These are phyloP conservation scores for Patella pellucida DNA, from an alignment of 2,888 invertebrate genomes.

Conservation along the genomic window DNA sequence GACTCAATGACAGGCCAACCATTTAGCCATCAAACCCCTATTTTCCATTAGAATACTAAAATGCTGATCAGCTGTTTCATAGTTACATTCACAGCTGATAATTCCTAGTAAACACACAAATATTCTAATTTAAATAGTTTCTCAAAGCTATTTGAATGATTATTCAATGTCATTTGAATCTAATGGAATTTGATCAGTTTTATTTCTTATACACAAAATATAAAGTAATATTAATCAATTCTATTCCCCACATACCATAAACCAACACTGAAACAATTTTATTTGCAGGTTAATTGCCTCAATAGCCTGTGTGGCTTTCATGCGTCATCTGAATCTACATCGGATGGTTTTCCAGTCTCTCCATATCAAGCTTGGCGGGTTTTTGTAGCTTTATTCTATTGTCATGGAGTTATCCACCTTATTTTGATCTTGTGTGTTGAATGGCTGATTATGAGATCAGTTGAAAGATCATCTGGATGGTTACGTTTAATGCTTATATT, in stretches of 20 bases:
- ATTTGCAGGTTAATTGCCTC: slow-evolving; percentile 53
- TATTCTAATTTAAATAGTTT: too few relatives aligned
- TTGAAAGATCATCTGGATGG: slow-evolving; percentile 58
- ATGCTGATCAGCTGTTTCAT: too few relatives aligned
- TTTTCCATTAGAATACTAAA: too few relatives aligned
- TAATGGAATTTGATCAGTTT: too few relatives aligned
- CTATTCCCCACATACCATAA: too few relatives aligned
- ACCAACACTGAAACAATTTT: neutral
- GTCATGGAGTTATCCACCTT: slow-evolving; percentile 53
- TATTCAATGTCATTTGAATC: neutral
- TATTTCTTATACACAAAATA: too few relatives aligned
- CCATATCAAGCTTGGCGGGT: slow-evolving; percentile 59
- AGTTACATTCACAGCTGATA: too few relatives aligned
- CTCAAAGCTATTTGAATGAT: neutral
- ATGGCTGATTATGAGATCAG: slow-evolving; percentile 45
- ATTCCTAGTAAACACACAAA: too few relatives aligned
- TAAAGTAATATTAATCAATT: too few relatives aligned
- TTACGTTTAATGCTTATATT: slow-evolving; percentile 52
- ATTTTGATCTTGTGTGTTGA: slow-evolving; percentile 44
- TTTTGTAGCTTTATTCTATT: slow-evolving; percentile 48
- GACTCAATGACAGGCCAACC: too few relatives aligned
- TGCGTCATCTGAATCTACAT: slow-evolving; percentile 27
- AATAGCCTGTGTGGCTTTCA: slow-evolving; percentile 39
- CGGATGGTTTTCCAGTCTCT: slow-evolving; percentile 44
- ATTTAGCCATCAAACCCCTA: too few relatives aligned